phyloP scores from a whole-genome alignment of 2,113 vertebrate species.

The Herpetotheres cachinnans region DNA sequence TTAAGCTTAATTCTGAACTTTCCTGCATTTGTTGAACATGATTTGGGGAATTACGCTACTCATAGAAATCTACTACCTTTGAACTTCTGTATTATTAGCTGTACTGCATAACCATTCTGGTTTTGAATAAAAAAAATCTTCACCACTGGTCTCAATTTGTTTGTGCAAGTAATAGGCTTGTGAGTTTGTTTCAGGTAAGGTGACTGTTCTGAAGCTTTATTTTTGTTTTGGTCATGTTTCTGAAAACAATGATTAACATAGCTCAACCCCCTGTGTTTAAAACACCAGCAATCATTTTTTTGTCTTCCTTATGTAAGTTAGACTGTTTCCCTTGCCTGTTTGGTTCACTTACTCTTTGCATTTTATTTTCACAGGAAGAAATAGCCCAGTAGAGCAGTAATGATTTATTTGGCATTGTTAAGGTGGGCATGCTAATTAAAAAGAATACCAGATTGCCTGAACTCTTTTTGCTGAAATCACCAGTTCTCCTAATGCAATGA shows the following conservation, averaged over 20 bases:
- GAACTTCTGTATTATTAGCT: not conserved
- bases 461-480: not conserved
- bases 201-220: not conserved
- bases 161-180: not conserved
- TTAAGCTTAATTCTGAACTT: not conserved
- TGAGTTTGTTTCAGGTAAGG: not conserved
- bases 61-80: not conserved
- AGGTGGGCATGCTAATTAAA: not conserved
- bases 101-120: not conserved
- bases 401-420: not conserved
- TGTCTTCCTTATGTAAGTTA: not conserved
- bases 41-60: not conserved
- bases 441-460: not conserved
- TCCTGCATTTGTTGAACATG: not conserved
- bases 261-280: not conserved
- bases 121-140: not conserved
- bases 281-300: not conserved
- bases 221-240: not conserved
- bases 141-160: not conserved
- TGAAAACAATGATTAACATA: not conserved
- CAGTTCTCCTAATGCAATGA: not conserved
- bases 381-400: not conserved
- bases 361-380: not conserved
- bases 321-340: not conserved
- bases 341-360: not conserved